Evolutionary conservation across 2,113 vertebrate species (phyloP).

Genomic region (Elephantulus edwardii): DNA sequence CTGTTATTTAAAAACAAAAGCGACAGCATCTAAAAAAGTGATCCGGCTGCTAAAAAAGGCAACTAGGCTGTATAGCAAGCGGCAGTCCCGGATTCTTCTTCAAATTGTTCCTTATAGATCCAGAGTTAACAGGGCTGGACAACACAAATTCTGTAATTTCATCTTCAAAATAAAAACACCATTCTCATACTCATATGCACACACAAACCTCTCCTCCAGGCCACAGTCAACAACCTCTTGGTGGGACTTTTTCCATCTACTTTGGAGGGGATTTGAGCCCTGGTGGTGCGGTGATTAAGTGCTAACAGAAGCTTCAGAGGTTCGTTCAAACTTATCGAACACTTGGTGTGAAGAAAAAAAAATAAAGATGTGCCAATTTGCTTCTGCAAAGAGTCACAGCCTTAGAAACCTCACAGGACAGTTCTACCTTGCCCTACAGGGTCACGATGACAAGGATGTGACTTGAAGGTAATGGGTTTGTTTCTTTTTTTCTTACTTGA

Average conservation of each 20-base stretch:
- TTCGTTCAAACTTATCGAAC: not conserved
- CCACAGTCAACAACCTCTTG: not conserved
- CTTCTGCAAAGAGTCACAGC: not conserved
- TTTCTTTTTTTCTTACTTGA: not conserved
- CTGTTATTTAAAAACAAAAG: conserved; percentile 73
- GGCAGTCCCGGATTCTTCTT: not conserved
- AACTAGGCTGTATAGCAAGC: rapidly evolving
- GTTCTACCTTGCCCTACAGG: too few species aligned
- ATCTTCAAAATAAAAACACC: not conserved
- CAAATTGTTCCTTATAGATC: not conserved
- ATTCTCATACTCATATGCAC: not conserved
- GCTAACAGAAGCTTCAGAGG: too few species aligned
- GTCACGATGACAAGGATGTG: too few species aligned
- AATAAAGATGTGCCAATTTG: not conserved
- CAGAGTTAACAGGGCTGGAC: not conserved
- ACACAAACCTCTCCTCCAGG: not conserved
- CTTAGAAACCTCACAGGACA: not conserved
- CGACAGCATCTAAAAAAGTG: conserved; percentile 46
- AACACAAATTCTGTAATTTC: not conserved
- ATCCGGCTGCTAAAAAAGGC: conserved; percentile 19
- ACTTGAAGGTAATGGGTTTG: too few species aligned
- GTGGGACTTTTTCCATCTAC: not conserved
- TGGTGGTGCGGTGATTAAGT: not conserved
- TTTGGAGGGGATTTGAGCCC: not conserved
- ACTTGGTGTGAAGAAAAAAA: too few species aligned